These are phyloP conservation scores for Girardinus metallicus DNA, from an alignment of 2,797 vertebrate species.

Conservation along the genomic window DNA sequence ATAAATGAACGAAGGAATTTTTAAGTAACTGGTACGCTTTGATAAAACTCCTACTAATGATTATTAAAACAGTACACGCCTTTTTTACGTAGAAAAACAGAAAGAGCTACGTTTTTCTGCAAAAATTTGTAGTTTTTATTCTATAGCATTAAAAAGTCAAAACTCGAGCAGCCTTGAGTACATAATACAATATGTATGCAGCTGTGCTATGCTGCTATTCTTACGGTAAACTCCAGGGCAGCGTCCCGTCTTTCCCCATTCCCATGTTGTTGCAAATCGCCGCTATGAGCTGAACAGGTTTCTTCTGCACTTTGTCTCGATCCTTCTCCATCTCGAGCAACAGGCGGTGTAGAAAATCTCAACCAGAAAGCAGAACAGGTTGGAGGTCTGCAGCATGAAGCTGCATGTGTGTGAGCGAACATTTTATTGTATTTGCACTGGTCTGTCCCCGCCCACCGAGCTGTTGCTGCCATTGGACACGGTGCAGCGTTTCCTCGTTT, in stretches of 20 bases:
- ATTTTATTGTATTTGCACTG: background rate
- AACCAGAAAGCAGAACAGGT: background rate
- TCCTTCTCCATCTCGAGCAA: conserved; percentile 41
- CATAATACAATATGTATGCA: background rate
- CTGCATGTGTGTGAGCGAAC: background rate
- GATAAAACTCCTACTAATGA: background rate
- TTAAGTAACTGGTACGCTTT: background rate
- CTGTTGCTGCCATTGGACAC: conserved; percentile 24
- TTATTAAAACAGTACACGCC: background rate
- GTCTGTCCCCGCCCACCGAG: conserved; percentile 44
- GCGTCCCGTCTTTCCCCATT: conserved; percentile 77
- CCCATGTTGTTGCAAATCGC: conserved; percentile 77
- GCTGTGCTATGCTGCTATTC: conserved; percentile 25
- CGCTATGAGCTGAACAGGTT: conserved; percentile 79
- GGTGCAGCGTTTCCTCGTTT: background rate
- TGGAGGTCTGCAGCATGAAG: background rate
- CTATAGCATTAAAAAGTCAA: background rate
- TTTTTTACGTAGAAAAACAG: background rate
- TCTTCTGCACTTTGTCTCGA: conserved; percentile 42
- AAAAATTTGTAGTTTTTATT: background rate
- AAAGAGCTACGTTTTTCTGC: background rate
- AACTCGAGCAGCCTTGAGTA: background rate
- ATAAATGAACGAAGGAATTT: background rate
- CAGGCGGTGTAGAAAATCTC: no score
- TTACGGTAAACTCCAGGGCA: conserved; percentile 86